Base-by-base conservation (phyloP, 30 jellyfish, hydroid and myxozoan genomes). In the Haliclystus octoradiatus region DNA sequence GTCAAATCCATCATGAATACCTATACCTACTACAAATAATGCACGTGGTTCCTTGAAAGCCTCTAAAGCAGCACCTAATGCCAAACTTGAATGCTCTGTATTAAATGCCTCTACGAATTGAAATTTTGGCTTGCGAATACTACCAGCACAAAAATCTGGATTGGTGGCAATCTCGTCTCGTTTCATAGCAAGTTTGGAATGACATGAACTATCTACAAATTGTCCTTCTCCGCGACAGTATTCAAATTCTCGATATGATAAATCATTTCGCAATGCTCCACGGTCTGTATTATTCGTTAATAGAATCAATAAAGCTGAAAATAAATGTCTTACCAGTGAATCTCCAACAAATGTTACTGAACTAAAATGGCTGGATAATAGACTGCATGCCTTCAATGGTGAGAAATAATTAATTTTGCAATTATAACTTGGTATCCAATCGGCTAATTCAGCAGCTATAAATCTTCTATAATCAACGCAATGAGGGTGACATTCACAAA, bases 201-300 rank as follows among this genome's bases (percentile, higher is more conserved):
- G 95, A 53, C 97, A 88, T 19, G 93, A 83, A 49, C 97, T 88
- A 69, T 88, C 97, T 2, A 78, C 90, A 63, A 88, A 88, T 60
- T 88, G 97, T 62, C 68, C 79, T 77, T 88, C 97, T 33, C 89
- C 97, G 34, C 84, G 62, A 71, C 97, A 88, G 51, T 63, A 66
- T 1, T 74, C 80, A 35, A 32, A 52, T 23, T 80, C 83, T 29
- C 34, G 52, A 34, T 34, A 65, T 7, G 35, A 49, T 50, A 69
- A 26, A 50, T 66, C 77, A 26, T 72, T 26, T 52, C 49, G 65
- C 82, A 89, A 70, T 14, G 93, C 98, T 9, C 98, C 98, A 15
- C 50, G 31, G 34, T 71, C 64, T 12, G 33, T 62, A 82, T 89
- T 75, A 12, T 65, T 63, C n/a, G 95, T 81, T 65, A 89, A 69